These are phyloP conservation scores for Halcyon smyrnensis DNA, from an alignment of 2,797 vertebrate species.

Conservation along the genomic window DNA sequence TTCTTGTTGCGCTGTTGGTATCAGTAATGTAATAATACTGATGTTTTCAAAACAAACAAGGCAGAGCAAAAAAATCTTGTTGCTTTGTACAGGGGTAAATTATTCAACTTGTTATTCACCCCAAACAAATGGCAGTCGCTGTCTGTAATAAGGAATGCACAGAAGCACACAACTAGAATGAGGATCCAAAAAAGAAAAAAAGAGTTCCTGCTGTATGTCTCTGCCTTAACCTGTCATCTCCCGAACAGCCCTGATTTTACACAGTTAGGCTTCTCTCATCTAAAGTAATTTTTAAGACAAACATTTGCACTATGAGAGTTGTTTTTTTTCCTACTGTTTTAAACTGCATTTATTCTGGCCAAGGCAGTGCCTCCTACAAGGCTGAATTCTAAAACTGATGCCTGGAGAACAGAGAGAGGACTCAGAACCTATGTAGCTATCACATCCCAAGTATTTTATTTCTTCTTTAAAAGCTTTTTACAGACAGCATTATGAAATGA, in stretches of 20 bases:
- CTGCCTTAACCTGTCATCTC: not conserved
- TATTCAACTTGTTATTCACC: not conserved
- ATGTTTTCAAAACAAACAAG: not conserved
- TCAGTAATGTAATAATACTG: not conserved
- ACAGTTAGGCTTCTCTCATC: not conserved
- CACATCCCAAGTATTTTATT: slow-evolving; percentile 31
- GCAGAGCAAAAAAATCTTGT: not conserved
- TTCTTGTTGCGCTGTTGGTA: not conserved
- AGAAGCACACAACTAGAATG: not conserved
- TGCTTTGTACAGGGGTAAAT: not conserved
- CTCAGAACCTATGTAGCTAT: not conserved
- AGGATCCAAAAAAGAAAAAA: not conserved
- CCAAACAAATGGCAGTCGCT: not conserved
- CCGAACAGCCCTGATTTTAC: not conserved
- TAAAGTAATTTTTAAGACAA: not conserved
- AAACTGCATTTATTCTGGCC: slow-evolving; percentile 17
- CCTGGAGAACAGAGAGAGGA: not conserved
- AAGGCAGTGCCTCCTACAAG: not conserved
- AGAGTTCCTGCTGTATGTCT: not conserved
- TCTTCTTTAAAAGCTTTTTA: slow-evolving; percentile 9
- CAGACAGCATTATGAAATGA: not conserved
- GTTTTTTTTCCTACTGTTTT: not conserved
- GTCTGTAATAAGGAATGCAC: not conserved
- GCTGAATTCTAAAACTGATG: not conserved
- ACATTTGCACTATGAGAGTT: not conserved